A percentile compares a stretch with the other conserved stretches of the same genome.
phyloP scores from a whole-genome alignment of 1,140 invertebrate species.

The Drosophila quadrilineata region DNA sequence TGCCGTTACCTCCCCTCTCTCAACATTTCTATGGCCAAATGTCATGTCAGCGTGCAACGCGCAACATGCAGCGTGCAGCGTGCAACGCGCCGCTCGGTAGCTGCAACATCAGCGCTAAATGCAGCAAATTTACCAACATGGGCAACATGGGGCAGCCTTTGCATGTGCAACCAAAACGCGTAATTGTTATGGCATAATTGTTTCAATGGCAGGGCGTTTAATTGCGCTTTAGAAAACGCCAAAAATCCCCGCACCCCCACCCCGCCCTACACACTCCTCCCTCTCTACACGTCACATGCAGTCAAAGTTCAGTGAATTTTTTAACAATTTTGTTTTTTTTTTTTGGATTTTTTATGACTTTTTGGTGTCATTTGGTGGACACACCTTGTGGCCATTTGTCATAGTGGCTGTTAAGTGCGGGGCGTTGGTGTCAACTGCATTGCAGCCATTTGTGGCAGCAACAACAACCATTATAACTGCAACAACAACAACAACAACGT shows the following conservation, averaged over 20 bases:
- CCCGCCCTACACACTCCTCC: conserved; percentile 16
- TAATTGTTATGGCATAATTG: conserved; percentile 78
- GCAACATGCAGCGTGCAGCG: too few species aligned
- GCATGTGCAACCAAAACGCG: conserved; percentile 61
- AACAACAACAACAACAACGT: too few species aligned
- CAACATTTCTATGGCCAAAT: conserved; percentile 34
- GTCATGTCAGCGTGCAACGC: conserved; percentile 51
- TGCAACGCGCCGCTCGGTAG: too few species aligned
- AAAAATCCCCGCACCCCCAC: too few species aligned
- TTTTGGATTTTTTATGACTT: background rate
- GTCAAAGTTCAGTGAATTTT: conserved; percentile 67
- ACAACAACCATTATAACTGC: too few species aligned
- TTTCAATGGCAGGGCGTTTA: conserved; percentile 73
- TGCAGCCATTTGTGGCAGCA: conserved; percentile 37
- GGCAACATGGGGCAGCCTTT: background rate
- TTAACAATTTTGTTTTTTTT: background rate
- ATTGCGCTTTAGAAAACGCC: conserved; percentile 66
- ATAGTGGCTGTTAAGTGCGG: conserved; percentile 32
- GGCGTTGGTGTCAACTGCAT: conserved; percentile 60
- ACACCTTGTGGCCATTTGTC: conserved; percentile 64
- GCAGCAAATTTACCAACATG: conserved; percentile 63
- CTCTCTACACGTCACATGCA: conserved; percentile 26
- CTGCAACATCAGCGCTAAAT: conserved; percentile 49
- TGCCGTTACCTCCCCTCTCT: conserved; percentile 10
- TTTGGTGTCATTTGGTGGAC: conserved; percentile 23